These are phyloP conservation scores for Alosa alosa DNA, from an alignment of 2,113 vertebrate species.

Conservation along the genomic window DNA sequence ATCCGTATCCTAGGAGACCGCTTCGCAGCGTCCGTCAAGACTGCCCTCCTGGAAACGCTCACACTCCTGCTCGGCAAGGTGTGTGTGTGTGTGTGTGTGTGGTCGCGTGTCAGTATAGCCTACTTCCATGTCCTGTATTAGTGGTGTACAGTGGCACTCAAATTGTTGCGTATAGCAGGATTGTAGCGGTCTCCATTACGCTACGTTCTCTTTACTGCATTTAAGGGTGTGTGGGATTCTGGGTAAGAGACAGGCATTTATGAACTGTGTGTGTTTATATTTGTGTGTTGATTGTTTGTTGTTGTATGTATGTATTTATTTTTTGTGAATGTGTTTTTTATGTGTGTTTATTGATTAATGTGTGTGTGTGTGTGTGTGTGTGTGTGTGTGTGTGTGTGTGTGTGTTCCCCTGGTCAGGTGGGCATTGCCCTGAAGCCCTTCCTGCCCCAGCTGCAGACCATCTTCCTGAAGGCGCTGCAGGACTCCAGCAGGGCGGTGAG, in stretches of 20 bases:
- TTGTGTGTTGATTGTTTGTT: not conserved
- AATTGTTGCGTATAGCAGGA: too few species aligned
- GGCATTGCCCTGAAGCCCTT: constrained; percentile 96
- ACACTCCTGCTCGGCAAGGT: constrained; percentile 91
- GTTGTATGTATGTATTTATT: not conserved
- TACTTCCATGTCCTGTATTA: too few species aligned
- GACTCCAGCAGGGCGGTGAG: constrained; percentile 90
- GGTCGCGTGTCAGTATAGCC: not conserved
- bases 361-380: not conserved
- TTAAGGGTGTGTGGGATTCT: too few species aligned
- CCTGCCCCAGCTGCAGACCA: constrained; percentile 96
- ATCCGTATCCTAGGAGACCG: constrained; percentile 96
- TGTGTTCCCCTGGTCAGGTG: constrained; percentile 70
- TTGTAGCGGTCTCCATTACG: too few species aligned
- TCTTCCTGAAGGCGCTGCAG: constrained; percentile 95
- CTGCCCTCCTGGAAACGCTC: constrained; percentile 90
- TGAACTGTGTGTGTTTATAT: not conserved
- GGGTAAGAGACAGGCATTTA: too few species aligned
- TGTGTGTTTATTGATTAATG: not conserved
- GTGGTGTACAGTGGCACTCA: too few species aligned
- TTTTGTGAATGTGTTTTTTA: not conserved
- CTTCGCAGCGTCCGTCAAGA: constrained; percentile 93
- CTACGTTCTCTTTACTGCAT: too few species aligned
- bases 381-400: not conserved
- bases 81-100: not conserved